These are phyloP conservation scores for Globodera ellingtonae DNA, from an alignment of 1,140 invertebrate genomes.

Conservation along the genomic window DNA sequence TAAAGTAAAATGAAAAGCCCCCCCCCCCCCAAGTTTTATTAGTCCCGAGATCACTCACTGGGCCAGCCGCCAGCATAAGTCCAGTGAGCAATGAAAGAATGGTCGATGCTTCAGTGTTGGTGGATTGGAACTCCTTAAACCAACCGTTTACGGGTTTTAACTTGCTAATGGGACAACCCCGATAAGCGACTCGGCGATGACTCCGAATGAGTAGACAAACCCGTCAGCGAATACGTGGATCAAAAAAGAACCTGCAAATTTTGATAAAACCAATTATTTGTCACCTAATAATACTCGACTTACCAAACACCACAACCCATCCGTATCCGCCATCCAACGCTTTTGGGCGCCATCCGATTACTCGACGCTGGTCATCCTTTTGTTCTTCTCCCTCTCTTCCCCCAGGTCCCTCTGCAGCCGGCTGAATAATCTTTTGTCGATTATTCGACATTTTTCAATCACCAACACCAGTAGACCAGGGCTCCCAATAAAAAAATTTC, in stretches of 20 bases:
- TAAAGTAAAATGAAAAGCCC: too few relatives aligned
- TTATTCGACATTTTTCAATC: not conserved
- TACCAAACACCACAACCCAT: conserved; percentile 85
- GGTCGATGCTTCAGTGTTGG: conserved; percentile 79
- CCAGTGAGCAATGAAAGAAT: conserved; percentile 88
- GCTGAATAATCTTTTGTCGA: not conserved
- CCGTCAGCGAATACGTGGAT: conserved; percentile 98
- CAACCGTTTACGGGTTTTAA: not conserved
- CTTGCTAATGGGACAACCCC: conserved; percentile 68
- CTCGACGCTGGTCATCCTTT: conserved; percentile 27
- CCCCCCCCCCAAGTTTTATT: too few relatives aligned
- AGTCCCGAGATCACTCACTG: conserved; percentile 69
- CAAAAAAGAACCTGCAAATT: conserved; percentile 76
- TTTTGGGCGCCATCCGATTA: conserved; percentile 46
- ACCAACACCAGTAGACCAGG: not conserved
- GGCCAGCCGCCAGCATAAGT: conserved; percentile 78
- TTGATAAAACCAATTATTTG: conserved; percentile 5
- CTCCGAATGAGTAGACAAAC: conserved; percentile 69
- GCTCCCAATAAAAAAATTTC: too few relatives aligned
- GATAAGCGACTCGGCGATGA: conserved; percentile 69
- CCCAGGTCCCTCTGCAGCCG: not conserved
- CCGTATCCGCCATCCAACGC: conserved; percentile 71
- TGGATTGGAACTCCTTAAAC: conserved; percentile 73
- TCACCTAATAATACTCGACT: not conserved
- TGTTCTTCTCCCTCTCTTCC: conserved; percentile 9